phyloP scores from a whole-genome alignment of 1,140 invertebrate genomes.

The Heliconius congener region DNA sequence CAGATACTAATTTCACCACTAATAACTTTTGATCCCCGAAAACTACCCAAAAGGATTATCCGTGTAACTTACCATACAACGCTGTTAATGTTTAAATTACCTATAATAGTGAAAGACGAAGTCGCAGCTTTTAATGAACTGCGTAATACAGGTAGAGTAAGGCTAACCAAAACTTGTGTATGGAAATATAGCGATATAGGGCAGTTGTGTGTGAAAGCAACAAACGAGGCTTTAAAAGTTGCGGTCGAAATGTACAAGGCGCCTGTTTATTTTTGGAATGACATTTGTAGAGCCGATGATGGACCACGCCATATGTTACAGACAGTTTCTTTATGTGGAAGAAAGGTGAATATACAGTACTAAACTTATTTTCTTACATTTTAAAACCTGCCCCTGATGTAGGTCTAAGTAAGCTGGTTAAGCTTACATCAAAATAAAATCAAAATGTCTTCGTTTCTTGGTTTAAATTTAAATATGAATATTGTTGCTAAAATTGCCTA shows the following conservation, averaged over 20 bases:
- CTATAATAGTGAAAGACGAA: constrained; percentile 58
- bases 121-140: constrained; percentile 61
- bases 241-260: constrained; percentile 60
- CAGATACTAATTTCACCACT: constrained; percentile 69
- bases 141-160: constrained; percentile 55
- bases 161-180: constrained; percentile 57
- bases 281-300: constrained; percentile 65
- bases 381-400: no score
- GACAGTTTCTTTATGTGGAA: constrained; percentile 87
- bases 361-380: not conserved
- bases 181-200: constrained; percentile 71
- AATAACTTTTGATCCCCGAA: constrained; percentile 71
- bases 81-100: constrained; percentile 52
- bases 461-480: no score
- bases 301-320: constrained; percentile 83
- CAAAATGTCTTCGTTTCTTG: no score
- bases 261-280: constrained; percentile 65
- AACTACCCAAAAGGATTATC: constrained; percentile 64
- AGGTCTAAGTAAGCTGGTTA: no score
- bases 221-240: constrained; percentile 54
- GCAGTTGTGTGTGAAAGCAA: constrained; percentile 58
- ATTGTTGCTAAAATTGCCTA: no score
- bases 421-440: no score
- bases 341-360: constrained; percentile 79
- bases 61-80: constrained; percentile 44